Base-by-base conservation (phyloP, 2,113 vertebrate genomes). In the Meriones unguiculatus region DNA sequence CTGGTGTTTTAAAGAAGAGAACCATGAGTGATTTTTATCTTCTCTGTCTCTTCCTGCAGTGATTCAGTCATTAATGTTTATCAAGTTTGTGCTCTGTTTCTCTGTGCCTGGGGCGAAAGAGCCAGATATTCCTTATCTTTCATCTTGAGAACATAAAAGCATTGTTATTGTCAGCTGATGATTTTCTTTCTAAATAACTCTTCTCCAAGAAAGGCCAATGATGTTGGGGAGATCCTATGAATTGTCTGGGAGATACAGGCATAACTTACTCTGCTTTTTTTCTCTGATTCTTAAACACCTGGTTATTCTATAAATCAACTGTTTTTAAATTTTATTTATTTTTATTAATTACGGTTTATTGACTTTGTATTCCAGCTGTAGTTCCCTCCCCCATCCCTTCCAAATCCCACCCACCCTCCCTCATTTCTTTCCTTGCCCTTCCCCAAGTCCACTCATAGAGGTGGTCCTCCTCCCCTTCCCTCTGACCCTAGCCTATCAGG, bases 51-150 rank as follows among this genome's bases (percentile, higher is more conserved):
- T 92, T 7, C 17, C 38, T 90, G 8, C 35, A 89, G 30, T 82
- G 76, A 64, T 93, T 87, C 57, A 85, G 18, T 89, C 38, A 90
- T 57, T 92, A 59, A 38, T 65, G 22, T 86, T 95, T 94, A 92
- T 82, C 52, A 81, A 54, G 50, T 72, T 93, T 91, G n/a, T 24
- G 75, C 24, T 89, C 24, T 95, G 7, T 87, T 91, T 57, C 92
- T 30, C 59, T 85, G 30, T 70, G 92, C 93, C 80, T 93, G 52
- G 69, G 85, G 92, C 84, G 86, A 82, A 90, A 93, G 30, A 46
- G 25, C 35, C 32, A n/a, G n/a, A 28, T 32, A 18, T 38, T 87
- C 41, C 2, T 85, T 89, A 50, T 54, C 52, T 95, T 89, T 96
- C 41, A 76, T 84, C 32, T 59, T 76, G 46, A 28, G 28, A 91